Evolutionary conservation across 1,140 invertebrate genomes (phyloP), one percentile per base, ranked within the genome.

Genomic region (Andricus grossulariae): DNA sequence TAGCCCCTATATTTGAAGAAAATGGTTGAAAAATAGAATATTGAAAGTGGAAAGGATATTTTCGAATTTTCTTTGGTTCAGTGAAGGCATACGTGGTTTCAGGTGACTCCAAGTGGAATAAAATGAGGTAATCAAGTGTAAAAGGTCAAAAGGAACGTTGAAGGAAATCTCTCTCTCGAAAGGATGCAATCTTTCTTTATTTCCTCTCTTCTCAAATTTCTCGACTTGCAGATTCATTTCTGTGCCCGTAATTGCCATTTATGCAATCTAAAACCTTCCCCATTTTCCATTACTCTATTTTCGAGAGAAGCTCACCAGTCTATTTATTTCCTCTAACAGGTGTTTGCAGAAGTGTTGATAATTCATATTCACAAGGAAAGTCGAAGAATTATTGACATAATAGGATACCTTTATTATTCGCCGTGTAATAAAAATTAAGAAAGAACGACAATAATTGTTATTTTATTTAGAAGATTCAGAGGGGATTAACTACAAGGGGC

Each of bases 281-380:
- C 13, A 66, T 66, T 39, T 66, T 66, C 57, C 39, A 8, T 21
- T 66, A 15, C 57, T 39, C 57, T 25, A 66, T 66, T 66, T 66
- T 66, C 57, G 15, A 32, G 57, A 66, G 57, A 32, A 32, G 15
- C 57, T 32, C 57, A 16, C 13, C 12, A 66, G 57, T 16, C 25
- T 66, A 66, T 66, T 66, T 66, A 66, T 66, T 66, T 66, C 16
- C 57, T 66, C 25, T 25, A 39, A 15, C 21, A 66, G 57, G 57
- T 66, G 57, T 21, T 66, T 66, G 57, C 39, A 16, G 57, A 66
- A 32, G 5, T 32, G 25, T 5, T 32, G 3, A 5, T 3, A 55
- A 11, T 55, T 55, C 7, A 55, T 55, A 18, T 19, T 18, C 52
- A 18, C 52, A 3, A 19, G n/a, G 52, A 19, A 19, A 55, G n/a